These are phyloP conservation scores for Acanthosepion esculentum DNA, from an alignment of 2,888 invertebrate species.

Conservation along the genomic window DNA sequence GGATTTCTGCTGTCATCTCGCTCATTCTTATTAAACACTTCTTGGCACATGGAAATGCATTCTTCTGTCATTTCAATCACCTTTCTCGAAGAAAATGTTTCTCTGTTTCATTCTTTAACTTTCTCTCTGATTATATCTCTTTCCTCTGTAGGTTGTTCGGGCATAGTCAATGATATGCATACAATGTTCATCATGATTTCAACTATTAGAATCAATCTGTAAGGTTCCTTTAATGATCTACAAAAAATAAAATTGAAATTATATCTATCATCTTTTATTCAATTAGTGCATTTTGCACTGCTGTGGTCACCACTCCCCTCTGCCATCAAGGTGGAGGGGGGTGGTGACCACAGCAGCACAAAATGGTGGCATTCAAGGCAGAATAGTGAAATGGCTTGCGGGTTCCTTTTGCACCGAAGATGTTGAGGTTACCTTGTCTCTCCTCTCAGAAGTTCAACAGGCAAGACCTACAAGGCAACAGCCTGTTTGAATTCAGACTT, in stretches of 20 bases:
- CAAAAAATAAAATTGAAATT: neutral
- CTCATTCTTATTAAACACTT: slow-evolving; percentile 6
- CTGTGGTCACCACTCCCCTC: no score
- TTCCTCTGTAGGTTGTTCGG: neutral
- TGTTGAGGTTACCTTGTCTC: no score
- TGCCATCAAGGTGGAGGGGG: no score
- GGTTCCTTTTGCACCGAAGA: no score
- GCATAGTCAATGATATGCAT: neutral
- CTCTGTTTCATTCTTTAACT: neutral
- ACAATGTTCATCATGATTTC: slow-evolving; percentile 14
- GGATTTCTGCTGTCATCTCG: neutral
- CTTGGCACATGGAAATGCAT: neutral
- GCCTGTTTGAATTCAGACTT: no score
- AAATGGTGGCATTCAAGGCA: no score
- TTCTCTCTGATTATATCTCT: slow-evolving; percentile 6
- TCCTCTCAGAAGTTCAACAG: no score
- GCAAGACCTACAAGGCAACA: no score
- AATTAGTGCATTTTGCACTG: no score
- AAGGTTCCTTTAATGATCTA: neutral
- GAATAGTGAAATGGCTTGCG: no score
- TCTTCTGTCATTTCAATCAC: neutral
- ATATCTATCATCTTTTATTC: neutral
- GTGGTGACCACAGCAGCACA: no score
- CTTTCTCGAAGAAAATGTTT: no score
- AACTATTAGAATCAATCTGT: neutral